Conservation (phyloP, 1,140 invertebrate genomes). For the Trichonephila clavipes region DNA sequence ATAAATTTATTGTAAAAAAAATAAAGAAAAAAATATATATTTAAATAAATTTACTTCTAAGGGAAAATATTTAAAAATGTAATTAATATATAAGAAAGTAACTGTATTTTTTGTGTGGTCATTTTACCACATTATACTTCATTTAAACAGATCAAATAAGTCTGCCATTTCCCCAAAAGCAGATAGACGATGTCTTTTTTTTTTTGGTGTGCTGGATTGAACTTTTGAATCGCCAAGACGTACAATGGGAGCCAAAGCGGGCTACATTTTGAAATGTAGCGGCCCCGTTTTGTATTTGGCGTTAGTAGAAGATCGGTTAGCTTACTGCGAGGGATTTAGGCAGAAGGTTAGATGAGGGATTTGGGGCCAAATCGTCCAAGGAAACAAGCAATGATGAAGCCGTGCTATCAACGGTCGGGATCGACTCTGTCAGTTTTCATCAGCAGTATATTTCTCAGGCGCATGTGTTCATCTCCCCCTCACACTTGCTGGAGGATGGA, state of each 20-base stretch:
- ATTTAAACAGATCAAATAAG: no score
- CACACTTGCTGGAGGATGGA: not conserved
- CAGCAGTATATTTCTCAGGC: constrained; percentile 74
- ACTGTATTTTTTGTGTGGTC: no score
- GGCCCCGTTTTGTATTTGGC: constrained; percentile 28
- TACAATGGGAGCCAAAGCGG: constrained; percentile 27
- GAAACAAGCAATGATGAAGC: constrained; percentile 73
- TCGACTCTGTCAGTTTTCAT: constrained; percentile 71
- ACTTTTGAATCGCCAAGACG: not conserved
- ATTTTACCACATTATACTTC: no score
- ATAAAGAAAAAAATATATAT: no score
- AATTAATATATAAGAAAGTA: no score
- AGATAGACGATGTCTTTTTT: not conserved
- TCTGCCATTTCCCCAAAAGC: not conserved
- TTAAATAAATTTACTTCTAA: no score
- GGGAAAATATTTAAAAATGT: no score
- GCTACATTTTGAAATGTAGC: constrained; percentile 58
- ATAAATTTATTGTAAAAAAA: no score
- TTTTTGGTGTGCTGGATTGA: no score
- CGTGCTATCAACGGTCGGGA: constrained; percentile 70
- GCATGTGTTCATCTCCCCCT: constrained; percentile 20
- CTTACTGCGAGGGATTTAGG: constrained; percentile 62
- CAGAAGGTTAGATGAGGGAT: constrained; percentile 61
- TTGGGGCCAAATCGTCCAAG: constrained; percentile 53
- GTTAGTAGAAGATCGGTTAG: constrained; percentile 58